Evolutionary conservation across 2,888 invertebrate species (phyloP), one percentile per base, ranked within the genome.

Genomic region (Lasius fuliginosus): DNA sequence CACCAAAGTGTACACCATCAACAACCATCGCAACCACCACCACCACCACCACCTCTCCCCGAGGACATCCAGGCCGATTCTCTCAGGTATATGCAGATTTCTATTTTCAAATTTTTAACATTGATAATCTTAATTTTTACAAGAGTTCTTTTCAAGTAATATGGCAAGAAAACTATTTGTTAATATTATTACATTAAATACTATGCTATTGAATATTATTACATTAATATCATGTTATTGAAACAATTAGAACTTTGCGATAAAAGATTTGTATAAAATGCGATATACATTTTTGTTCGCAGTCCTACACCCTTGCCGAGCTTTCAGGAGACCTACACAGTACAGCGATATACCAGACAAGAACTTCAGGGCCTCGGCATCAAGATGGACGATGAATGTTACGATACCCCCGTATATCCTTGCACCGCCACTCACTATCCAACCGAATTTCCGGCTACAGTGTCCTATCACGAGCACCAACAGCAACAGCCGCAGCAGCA

Each of bases 301-400:
- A 94, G 96, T 90, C 96, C 97, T 67, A 96, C 97, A 68, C 96
- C 96, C 68, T 95, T 98, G 92, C 98, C 98, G 87, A 98, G 98
- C 95, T 98, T 98, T 95, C 98, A 98, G 95, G 98, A 98, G 95
- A 98, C 98, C 42, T 98, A 98, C 95, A 97, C 97, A 84, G 96
- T 97, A 71, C 97, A 97, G 87, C 97, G 97, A 93, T 95, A 94
- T 92, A 96, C 96, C 85, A 96, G 96, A 91, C 96, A 96, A 94
- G 96, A 96, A 94, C 96, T 97, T 94, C 95, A 96, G 62, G 96
- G 96, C 91, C 96, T 97, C 91, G 97, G 97, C 46, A 96, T 97
- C 92, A 98, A 98, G 95, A 98, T 98, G 98, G 98, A 98, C 94
- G 98, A 98, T 93, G 98, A 98, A 92, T 97, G 97, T 93, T 98